Evolutionary conservation across 2,888 invertebrate genomes (phyloP).

Genomic region (Candidula unifasciata): DNA sequence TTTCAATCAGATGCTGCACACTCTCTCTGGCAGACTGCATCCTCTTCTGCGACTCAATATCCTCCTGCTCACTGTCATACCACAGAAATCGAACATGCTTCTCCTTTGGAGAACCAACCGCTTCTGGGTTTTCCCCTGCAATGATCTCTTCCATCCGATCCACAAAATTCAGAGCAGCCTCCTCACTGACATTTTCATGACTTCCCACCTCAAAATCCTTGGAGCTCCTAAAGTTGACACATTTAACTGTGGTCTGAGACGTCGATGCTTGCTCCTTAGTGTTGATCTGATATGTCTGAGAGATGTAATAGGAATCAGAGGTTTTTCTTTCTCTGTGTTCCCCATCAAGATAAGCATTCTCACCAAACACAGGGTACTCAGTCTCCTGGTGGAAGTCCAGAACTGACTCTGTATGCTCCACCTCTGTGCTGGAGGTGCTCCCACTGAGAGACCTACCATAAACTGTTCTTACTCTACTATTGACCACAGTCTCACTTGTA

Average conservation of each 20-base stretch:
- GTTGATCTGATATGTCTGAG: constrained; percentile 41
- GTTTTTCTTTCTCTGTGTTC: not conserved
- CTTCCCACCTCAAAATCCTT: constrained; percentile 29
- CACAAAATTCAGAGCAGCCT: constrained; percentile 7
- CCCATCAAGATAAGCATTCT: not conserved
- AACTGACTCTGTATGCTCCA: constrained; percentile 1
- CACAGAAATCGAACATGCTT: constrained; percentile 28
- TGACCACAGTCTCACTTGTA: constrained; percentile 11
- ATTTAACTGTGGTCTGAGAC: constrained; percentile 24
- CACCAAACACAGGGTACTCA: constrained; percentile 25
- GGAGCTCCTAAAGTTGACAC: constrained; percentile 42
- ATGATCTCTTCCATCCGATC: constrained; percentile 37
- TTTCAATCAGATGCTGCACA: constrained; percentile 48
- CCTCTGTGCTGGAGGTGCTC: not conserved
- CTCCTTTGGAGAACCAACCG: constrained; percentile 16
- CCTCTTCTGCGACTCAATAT: constrained; percentile 14
- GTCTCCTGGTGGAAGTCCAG: not conserved
- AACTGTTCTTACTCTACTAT: constrained; percentile 34
- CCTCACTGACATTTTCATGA: not conserved
- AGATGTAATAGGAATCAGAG: constrained; percentile 46
- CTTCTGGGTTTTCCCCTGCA: constrained; percentile 8
- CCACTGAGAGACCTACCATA: constrained; percentile 36
- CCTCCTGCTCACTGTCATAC: constrained; percentile 3
- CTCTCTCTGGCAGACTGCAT: constrained; percentile 42
- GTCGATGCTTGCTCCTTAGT: constrained; percentile 2